Evolutionary conservation across 2,888 invertebrate genomes (phyloP).

Genomic region (Belgica antarctica): DNA sequence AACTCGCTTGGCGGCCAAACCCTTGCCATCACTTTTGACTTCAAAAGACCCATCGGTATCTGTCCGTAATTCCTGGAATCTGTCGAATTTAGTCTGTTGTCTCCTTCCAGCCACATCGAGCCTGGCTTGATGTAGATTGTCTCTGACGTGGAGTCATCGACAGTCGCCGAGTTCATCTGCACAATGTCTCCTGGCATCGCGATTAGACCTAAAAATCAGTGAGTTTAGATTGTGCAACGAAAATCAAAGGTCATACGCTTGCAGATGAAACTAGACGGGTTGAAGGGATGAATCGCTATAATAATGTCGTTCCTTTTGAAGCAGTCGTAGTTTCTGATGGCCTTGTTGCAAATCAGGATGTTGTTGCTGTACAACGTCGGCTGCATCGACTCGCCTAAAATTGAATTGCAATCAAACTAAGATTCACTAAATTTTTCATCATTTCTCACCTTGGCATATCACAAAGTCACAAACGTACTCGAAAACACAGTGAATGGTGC

Average conservation of each 20-base stretch:
- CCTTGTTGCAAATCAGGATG: conserved; percentile 30
- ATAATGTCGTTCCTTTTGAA: conserved; percentile 23
- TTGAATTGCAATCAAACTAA: not conserved
- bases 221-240: no score
- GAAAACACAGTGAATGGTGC: conserved; percentile 32
- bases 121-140: conserved; percentile 30
- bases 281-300: conserved; percentile 24
- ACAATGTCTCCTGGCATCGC: conserved; percentile 12
- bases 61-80: conserved; percentile 38
- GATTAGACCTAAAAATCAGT: no score
- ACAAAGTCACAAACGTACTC: conserved; percentile 39
- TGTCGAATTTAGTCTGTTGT: conserved; percentile 26
- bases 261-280: conserved; percentile 15
- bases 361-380: conserved; percentile 16
- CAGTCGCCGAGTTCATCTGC: not conserved
- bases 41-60: conserved; percentile 30
- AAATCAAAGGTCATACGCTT: no score
- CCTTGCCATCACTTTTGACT: conserved; percentile 22
- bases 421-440: not conserved
- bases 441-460: conserved; percentile 17
- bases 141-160: not conserved
- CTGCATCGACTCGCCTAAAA: conserved; percentile 37
- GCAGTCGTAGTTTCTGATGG: not conserved
- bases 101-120: conserved; percentile 29
- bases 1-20: conserved; percentile 34